Evolutionary conservation across 2,888 invertebrate species (phyloP).

Genomic region (Archips xylosteana): DNA sequence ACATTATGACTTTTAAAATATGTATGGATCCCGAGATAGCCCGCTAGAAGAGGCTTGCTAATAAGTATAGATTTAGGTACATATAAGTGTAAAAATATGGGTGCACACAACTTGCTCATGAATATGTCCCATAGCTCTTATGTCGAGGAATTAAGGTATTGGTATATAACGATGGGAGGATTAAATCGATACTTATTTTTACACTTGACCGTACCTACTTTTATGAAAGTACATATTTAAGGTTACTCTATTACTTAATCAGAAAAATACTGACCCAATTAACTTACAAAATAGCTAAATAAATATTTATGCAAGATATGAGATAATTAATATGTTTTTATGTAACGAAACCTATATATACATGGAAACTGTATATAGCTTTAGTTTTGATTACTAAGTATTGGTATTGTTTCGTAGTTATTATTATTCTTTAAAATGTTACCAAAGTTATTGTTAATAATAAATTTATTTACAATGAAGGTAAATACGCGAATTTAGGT

Average conservation of each 20-base stretch:
- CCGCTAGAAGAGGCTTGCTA: no score
- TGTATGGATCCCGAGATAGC: no score
- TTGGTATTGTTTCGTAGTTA: neutral
- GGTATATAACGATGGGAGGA: no score
- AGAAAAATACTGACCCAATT: neutral
- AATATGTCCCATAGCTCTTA: no score
- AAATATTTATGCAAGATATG: neutral
- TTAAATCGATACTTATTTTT: no score
- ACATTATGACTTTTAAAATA: no score
- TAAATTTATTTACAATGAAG: neutral
- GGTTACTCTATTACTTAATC: neutral
- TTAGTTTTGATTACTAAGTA: neutral
- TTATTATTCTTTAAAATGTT: neutral
- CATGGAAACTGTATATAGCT: neutral
- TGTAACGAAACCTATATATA: constrained; percentile 16
- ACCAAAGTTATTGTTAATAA: neutral
- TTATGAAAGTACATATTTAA: no score
- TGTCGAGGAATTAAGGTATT: no score
- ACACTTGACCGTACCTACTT: no score
- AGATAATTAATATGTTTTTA: neutral
- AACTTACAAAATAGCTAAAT: neutral
- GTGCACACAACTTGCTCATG: no score
- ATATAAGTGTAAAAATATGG: no score
- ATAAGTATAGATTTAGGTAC: no score
- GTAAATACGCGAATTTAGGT: neutral